phyloP scores from a whole-genome alignment of 1,140 invertebrate genomes.

The Mesaphorura yosii region DNA sequence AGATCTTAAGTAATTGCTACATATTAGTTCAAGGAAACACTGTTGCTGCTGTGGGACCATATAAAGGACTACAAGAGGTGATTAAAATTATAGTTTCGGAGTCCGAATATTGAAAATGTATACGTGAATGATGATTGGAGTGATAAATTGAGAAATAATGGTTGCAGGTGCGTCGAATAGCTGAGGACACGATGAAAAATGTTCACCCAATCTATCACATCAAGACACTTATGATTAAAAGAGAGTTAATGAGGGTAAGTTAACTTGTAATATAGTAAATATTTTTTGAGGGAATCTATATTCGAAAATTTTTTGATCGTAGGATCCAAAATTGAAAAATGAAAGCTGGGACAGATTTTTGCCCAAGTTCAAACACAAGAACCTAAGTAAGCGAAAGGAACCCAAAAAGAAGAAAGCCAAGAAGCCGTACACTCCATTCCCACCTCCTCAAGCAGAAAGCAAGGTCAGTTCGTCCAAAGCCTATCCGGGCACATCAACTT shows the following conservation, averaged over 20 bases:
- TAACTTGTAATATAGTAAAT: background rate
- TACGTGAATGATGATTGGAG: too few relatives aligned
- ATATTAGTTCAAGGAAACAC: slow-evolving; percentile 95
- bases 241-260: slow-evolving; percentile 67
- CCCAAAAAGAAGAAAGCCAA: slow-evolving; percentile 76
- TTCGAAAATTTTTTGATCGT: slow-evolving; percentile 6
- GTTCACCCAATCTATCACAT: slow-evolving; percentile 99
- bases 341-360: slow-evolving; percentile 96
- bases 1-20: slow-evolving; percentile 95
- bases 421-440: slow-evolving; percentile 94
- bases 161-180: slow-evolving; percentile 73
- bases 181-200: slow-evolving; percentile 97
- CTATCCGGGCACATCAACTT: too few relatives aligned
- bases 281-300: background rate
- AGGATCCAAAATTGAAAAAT: slow-evolving; percentile 74
- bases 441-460: slow-evolving; percentile 80
- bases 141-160: too few relatives aligned
- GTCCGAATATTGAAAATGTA: too few relatives aligned
- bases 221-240: slow-evolving; percentile 95
- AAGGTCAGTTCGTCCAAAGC: slow-evolving; percentile 42
- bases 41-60: slow-evolving; percentile 89
- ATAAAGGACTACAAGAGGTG: slow-evolving; percentile 82
- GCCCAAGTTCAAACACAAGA: slow-evolving; percentile 90
- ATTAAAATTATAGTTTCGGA: too few relatives aligned
- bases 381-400: slow-evolving; percentile 70